phyloP scores from a whole-genome alignment of 2,113 vertebrate genomes.

The Neogale vison region DNA sequence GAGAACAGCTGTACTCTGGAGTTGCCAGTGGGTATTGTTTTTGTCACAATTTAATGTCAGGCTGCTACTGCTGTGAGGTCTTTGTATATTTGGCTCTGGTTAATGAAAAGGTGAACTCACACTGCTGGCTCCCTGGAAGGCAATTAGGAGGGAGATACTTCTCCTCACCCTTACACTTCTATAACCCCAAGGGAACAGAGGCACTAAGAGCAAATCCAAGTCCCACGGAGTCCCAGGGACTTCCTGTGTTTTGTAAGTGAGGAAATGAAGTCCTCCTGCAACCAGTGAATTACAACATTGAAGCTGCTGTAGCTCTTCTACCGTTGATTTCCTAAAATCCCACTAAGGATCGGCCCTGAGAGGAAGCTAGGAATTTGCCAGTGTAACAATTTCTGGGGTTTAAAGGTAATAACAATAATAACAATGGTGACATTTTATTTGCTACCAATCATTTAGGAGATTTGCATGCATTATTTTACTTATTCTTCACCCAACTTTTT shows the following conservation, averaged over 20 bases:
- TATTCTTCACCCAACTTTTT: background rate
- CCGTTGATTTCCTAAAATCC: background rate
- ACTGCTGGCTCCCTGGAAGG: background rate
- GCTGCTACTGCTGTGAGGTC: background rate
- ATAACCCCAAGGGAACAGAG: background rate
- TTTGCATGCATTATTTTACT: background rate
- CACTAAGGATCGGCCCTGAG: background rate
- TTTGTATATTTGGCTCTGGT: conserved; percentile 30
- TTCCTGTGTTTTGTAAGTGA: background rate
- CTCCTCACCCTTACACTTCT: background rate
- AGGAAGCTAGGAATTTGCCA: background rate
- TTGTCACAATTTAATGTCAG: conserved; percentile 40
- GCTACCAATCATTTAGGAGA: background rate
- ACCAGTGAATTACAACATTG: background rate
- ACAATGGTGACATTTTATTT: background rate
- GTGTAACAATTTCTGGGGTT: background rate
- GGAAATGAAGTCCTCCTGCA: background rate
- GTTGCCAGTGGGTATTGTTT: background rate
- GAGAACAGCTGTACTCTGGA: background rate
- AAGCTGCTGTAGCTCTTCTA: background rate
- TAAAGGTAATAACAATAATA: background rate
- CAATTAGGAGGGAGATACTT: background rate
- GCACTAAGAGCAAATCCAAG: background rate
- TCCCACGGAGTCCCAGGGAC: background rate
- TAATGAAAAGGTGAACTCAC: conserved; percentile 14